These are phyloP conservation scores for Drosophila testacea DNA, from an alignment of 2,888 invertebrate species.

Conservation along the genomic window DNA sequence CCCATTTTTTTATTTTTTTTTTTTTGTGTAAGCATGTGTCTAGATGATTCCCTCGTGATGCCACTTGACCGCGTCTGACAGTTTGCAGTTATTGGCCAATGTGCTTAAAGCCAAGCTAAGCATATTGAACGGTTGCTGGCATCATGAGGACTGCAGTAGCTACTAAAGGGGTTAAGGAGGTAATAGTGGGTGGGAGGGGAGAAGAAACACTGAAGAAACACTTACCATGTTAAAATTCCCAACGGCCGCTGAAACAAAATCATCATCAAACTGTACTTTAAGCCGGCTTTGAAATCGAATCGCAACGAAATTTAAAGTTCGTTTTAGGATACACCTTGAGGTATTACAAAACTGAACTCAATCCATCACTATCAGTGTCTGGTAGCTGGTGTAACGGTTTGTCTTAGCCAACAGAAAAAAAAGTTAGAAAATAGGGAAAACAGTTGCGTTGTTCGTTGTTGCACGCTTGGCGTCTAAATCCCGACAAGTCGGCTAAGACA, in stretches of 20 bases:
- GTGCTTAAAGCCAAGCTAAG: conserved; percentile 25
- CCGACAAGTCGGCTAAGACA: conserved; percentile 60
- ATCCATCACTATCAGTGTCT: conserved; percentile 31
- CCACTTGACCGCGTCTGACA: conserved; percentile 66
- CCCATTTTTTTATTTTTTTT: neutral
- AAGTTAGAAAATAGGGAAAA: neutral
- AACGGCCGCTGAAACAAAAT: conserved; percentile 29
- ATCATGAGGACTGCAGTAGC: conserved; percentile 23
- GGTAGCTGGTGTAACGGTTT: conserved; percentile 4
- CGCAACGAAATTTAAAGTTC: neutral
- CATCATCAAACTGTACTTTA: conserved; percentile 20
- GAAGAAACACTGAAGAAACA: conserved; percentile 6
- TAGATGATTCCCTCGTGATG: conserved; percentile 32
- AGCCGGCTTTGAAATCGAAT: conserved; percentile 2
- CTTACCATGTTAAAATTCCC: conserved; percentile 49
- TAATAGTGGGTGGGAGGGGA: neutral
- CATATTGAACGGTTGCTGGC: conserved; percentile 37
- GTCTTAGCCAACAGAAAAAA: neutral
- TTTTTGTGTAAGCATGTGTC: conserved; percentile 14
- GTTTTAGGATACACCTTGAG: neutral
- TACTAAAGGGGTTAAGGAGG: neutral
- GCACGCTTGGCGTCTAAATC: conserved; percentile 49
- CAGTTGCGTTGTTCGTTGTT: conserved; percentile 40
- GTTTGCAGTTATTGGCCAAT: conserved; percentile 38
- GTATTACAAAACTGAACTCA: neutral